A percentile compares a stretch with the other conserved stretches of the same genome.
Conservation (phyloP, 53 echinoderm and acorn worm species). For the Paracentrotus lividus region DNA sequence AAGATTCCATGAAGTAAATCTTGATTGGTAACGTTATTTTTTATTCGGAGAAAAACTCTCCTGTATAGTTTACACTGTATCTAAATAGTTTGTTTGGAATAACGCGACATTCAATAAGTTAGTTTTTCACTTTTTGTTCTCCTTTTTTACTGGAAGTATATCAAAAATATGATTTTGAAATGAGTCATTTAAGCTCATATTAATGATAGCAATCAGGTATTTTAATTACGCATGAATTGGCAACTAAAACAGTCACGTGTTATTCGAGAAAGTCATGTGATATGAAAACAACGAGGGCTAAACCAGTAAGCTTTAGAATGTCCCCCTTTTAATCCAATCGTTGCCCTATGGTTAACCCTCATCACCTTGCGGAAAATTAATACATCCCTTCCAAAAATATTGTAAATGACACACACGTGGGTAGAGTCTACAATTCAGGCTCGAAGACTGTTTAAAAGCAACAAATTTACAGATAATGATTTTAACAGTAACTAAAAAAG, state of each 20-base stretch:
- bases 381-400: neutral
- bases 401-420: neutral
- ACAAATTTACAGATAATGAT: neutral
- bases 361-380: constrained; percentile 7
- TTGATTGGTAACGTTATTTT: no score
- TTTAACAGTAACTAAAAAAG: neutral
- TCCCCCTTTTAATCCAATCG: neutral
- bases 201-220: neutral
- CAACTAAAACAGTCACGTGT: constrained; percentile 35
- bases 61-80: no score
- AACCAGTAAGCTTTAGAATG: neutral
- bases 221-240: neutral
- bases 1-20: no score
- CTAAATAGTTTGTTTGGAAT: no score
- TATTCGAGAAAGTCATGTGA: neutral
- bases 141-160: no score
- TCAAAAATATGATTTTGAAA: neutral
- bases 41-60: no score
- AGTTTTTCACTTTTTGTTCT: no score
- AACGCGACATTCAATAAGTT: no score
- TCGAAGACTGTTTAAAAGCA: neutral
- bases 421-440: neutral
- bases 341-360: neutral
- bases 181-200: neutral
- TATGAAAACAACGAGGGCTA: neutral